phyloP scores from a whole-genome alignment of 2,888 invertebrate species.

The Chaitophorus viminalis region DNA sequence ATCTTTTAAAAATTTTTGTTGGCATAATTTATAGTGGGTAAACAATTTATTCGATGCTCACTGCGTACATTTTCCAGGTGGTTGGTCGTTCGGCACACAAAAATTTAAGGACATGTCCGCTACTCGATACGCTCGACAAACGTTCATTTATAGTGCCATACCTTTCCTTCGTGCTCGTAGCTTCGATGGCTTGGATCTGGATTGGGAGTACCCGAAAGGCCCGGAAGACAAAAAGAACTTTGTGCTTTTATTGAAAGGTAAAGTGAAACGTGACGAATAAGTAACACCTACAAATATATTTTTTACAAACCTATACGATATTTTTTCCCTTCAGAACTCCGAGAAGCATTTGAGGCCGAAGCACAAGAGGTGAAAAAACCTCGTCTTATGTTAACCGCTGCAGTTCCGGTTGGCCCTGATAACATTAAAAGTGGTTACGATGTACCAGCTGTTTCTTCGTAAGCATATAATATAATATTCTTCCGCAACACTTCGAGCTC shows the following conservation, averaged over 20 bases:
- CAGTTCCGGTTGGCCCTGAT: slow-evolving; percentile 93
- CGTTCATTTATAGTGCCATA: slow-evolving; percentile 93
- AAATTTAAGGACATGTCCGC: slow-evolving; percentile 94
- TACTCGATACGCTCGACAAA: slow-evolving; percentile 86
- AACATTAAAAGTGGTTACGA: slow-evolving; percentile 92
- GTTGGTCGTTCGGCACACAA: slow-evolving; percentile 97
- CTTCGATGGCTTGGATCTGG: slow-evolving; percentile 89
- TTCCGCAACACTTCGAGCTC: neutral
- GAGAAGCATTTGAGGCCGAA: slow-evolving; percentile 93
- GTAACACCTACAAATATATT: neutral
- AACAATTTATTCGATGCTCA: too few species aligned
- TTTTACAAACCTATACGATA: neutral
- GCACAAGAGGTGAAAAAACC: slow-evolving; percentile 89
- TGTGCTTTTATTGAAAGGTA: slow-evolving; percentile 87
- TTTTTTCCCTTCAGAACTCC: slow-evolving; percentile 74
- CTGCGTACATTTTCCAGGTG: slow-evolving; percentile 73
- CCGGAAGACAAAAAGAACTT: slow-evolving; percentile 92
- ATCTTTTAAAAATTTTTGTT: too few species aligned
- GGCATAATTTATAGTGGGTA: too few species aligned
- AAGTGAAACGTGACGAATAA: slow-evolving; percentile 62
- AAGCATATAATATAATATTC: slow-evolving; percentile 61
- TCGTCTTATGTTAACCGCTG: slow-evolving; percentile 85
- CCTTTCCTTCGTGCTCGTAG: slow-evolving; percentile 86
- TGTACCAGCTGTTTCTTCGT: slow-evolving; percentile 90
- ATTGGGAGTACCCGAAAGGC: slow-evolving; percentile 95